Conservation (phyloP, 2,797 vertebrate genomes). For the Anguilla obscura region DNA sequence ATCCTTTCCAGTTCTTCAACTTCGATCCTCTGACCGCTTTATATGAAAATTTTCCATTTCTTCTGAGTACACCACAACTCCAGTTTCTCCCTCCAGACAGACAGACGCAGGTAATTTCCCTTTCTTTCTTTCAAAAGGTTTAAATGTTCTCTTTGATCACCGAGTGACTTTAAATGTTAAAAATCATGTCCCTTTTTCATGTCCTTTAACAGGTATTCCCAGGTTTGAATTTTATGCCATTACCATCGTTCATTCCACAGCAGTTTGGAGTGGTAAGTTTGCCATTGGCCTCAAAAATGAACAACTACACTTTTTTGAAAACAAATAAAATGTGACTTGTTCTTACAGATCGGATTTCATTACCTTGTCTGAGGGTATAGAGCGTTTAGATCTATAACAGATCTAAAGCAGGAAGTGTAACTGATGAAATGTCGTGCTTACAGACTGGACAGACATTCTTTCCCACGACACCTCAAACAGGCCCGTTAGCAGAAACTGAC, state of each 20-base stretch:
- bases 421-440: background rate
- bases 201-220: background rate
- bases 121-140: background rate
- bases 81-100: background rate
- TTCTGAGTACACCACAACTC: slow-evolving; percentile 6
- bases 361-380: background rate
- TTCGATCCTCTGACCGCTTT: slow-evolving; percentile 7
- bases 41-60: background rate
- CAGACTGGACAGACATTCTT: slow-evolving; percentile 8
- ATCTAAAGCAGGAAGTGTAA: background rate
- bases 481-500: slow-evolving; percentile 29
- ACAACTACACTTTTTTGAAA: no score
- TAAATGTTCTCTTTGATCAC: background rate
- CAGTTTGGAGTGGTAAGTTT: slow-evolving; percentile 22
- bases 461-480: background rate
- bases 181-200: background rate
- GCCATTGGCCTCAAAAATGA: no score
- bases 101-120: slow-evolving; percentile 12
- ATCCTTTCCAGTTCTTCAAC: background rate
- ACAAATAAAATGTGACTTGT: background rate
- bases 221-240: background rate
- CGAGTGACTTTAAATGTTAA: background rate
- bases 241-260: slow-evolving; percentile 5
- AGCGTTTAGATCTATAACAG: background rate
- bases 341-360: background rate